phyloP scores from a whole-genome alignment of 2,113 vertebrate genomes.

The Megaleporinus macrocephalus region DNA sequence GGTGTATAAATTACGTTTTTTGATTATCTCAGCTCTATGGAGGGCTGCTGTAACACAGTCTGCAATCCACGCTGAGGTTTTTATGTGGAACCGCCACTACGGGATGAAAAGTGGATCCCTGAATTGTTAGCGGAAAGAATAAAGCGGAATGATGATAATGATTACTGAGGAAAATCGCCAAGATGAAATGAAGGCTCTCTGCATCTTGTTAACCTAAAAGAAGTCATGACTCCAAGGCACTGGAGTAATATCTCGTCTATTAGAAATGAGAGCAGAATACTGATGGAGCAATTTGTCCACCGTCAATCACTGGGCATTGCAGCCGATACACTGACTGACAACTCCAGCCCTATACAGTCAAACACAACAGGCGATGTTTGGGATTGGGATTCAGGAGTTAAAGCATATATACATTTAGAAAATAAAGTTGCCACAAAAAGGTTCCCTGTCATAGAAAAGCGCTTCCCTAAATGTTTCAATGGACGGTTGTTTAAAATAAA shows the following conservation, averaged over 20 bases:
- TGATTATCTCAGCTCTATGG: constrained; percentile 17
- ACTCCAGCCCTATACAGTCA: not conserved
- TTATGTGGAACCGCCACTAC: not conserved
- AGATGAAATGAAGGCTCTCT: not conserved
- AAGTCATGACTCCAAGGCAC: not conserved
- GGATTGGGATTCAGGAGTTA: not conserved
- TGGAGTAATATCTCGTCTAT: not conserved
- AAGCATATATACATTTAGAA: not conserved
- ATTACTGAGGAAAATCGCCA: not conserved
- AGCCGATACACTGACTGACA: not conserved
- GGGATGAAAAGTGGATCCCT: not conserved
- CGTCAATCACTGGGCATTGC: not conserved
- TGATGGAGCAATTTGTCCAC: not conserved
- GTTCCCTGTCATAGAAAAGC: not conserved
- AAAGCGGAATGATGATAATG: not conserved
- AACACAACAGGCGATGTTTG: not conserved
- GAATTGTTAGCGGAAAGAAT: not conserved
- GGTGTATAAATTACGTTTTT: constrained; percentile 11
- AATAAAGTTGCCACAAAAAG: not conserved
- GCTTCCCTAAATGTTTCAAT: too few species aligned
- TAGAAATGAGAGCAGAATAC: not conserved
- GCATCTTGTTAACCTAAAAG: constrained; percentile 2
- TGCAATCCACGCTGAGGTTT: not conserved
- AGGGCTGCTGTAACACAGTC: not conserved
- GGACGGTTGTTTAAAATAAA: too few species aligned